phyloP scores from a whole-genome alignment of 2,888 invertebrate species.

The Trachelus tabidus region DNA sequence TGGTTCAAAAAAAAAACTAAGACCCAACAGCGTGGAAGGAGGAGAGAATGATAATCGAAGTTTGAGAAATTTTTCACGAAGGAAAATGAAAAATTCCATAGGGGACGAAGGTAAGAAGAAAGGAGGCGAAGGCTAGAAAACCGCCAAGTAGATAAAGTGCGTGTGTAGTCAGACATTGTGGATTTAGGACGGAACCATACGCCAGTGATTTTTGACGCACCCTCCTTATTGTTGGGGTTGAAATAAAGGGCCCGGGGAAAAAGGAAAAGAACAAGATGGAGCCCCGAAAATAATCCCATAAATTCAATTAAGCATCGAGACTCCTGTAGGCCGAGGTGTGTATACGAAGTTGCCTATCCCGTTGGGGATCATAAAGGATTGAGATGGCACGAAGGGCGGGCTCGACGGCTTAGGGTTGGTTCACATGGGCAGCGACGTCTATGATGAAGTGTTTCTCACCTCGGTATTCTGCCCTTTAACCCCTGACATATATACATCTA shows the following conservation, averaged over 20 bases:
- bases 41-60: neutral
- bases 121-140: neutral
- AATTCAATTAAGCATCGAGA: constrained; percentile 19
- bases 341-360: neutral
- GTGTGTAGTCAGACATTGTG: neutral
- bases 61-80: neutral
- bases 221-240: neutral
- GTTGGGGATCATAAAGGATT: constrained; percentile 22
- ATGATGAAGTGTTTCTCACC: constrained; percentile 38
- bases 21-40: neutral
- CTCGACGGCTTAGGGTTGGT: constrained; percentile 17
- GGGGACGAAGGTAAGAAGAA: neutral
- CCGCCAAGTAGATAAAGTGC: neutral
- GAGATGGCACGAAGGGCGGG: constrained; percentile 18
- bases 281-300: constrained; percentile 20
- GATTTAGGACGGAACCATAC: neutral
- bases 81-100: neutral
- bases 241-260: neutral
- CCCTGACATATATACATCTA: neutral
- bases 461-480: constrained; percentile 11
- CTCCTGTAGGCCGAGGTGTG: neutral
- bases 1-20: neutral
- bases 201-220: neutral
- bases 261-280: neutral
- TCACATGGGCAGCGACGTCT: constrained; percentile 24